phyloP scores from a whole-genome alignment of 2,113 vertebrate genomes.

The Urocolius indicus region DNA sequence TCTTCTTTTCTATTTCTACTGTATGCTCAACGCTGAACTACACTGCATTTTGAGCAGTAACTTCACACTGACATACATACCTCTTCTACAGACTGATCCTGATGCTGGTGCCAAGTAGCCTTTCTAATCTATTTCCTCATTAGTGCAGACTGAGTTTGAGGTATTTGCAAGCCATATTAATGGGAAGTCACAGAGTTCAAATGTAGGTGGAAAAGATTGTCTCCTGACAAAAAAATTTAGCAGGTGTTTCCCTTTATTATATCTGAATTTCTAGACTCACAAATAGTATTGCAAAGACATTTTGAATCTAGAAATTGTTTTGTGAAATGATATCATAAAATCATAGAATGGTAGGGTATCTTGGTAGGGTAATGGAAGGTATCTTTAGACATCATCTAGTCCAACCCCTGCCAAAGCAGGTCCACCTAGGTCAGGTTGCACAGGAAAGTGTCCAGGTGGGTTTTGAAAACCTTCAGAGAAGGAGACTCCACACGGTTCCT shows the following conservation, averaged over 20 bases:
- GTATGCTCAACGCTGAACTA: not conserved
- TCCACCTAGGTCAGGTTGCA: too few species aligned
- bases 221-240: not conserved
- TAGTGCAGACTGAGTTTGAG: not conserved
- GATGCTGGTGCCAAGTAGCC: not conserved
- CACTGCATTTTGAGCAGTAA: not conserved
- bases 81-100: not conserved
- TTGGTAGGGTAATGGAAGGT: too few species aligned
- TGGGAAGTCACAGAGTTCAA: not conserved
- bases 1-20: not conserved
- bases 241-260: not conserved
- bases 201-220: rapidly evolving
- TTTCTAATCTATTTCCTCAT: not conserved
- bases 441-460: too few species aligned
- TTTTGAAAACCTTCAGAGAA: too few species aligned
- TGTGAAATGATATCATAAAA: too few species aligned
- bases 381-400: too few species aligned
- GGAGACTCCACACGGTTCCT: too few species aligned
- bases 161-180: not conserved
- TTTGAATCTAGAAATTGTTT: not conserved
- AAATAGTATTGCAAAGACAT: not conserved
- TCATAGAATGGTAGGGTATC: too few species aligned
- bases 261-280: not conserved
- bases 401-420: too few species aligned
- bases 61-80: not conserved